Evolutionary conservation across 2,797 vertebrate genomes (phyloP), one percentile per base, ranked within the genome.

Genomic region (Anguilla marmorata): DNA sequence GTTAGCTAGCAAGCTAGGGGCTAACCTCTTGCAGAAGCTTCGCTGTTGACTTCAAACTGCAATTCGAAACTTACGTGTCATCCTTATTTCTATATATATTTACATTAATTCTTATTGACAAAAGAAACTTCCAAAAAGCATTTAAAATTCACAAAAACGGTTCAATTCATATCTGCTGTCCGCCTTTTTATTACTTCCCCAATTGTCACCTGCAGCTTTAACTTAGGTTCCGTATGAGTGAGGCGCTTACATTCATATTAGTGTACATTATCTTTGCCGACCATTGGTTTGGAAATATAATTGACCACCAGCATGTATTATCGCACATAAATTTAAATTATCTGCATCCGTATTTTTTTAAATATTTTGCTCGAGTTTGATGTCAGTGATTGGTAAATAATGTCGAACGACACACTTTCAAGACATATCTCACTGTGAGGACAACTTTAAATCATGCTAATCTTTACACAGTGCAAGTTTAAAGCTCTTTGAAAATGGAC

Each of bases 141-240:
- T 21, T 85, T 24, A 19, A 45, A 21, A 0, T 2, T n/a, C 11
- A 7, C 9, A 45, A 6, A 86, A 19, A 19, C 2, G 72, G 24
- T 56, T 52, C 19, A 48, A 69, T 76, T 76, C n/a, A 27, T 60
- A 66, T 41, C 56, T 80, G 45, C 4, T 82, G 86, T 93, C 92
- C 94, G 93, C 56, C 84, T 0, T 1, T 72, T 21, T 92, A 93
- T 89, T 82, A 1, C 0, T 90, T 93, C 93, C 94, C 90, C 88
- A 2, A 88, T 90, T 93, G 91, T 90, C 7, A 21, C 87, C 74
- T 16, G 2, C 74, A 19, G 4, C 1, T 50, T 5, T 11, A 0
- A 2, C 30, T 76, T 48, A 1, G 2, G 90, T 90, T 90, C 90
- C 90, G 0, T 0, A 8, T 33, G 19, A 79, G 3, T 21, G 3